Base-by-base conservation (phyloP, 2,888 invertebrate species). In the Ditylenchus weischeri region DNA sequence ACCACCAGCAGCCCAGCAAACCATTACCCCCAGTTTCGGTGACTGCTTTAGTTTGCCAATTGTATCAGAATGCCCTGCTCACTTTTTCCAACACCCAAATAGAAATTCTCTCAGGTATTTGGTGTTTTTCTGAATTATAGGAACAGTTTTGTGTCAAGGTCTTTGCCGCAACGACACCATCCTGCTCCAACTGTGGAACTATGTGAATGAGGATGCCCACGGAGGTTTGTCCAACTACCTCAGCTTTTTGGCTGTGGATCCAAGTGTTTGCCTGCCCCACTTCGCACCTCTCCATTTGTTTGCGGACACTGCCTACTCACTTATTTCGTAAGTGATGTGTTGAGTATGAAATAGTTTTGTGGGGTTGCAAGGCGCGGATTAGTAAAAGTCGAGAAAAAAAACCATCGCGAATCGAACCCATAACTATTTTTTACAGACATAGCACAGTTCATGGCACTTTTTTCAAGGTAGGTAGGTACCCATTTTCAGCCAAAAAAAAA, bases 221-320 rank as follows among this genome's bases (percentile, higher is more conserved):
- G 91, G 91, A 85, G 93, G 93, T 3, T 85, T 93, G 70, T 91
- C 91, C 84, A 89, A 90, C 7, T 92, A 91, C 85, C 85, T 93
- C 57, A 93, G 93, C 83, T 88, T 91, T 75, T 85, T 93, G 69
- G 89, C 90, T 51, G 88, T 89, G 29, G 90, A 90, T 81, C 89
- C 91, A 1, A 90, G 90, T 83, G 73, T 89, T 35, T 88, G 89
- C 1, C 90, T 91, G 64, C 91, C 93, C 0, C 92, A 94, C 86
- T 91, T 93, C 82, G 90, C 92, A 82, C 90, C 95, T 88, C 86
- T 96, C 57, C 90, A 92, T 83, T 86, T 96, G 0, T 94, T 95
- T 84, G 90, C 91, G 73, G 94, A 95, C 83, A 91, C 93, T 80
- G 92, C 94, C 88, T 91, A 92, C 19, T 93, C 95, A 85, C 91